Evolutionary conservation across 2,113 vertebrate genomes (phyloP).

Genomic region (Brachyhypopomus occidentalis): DNA sequence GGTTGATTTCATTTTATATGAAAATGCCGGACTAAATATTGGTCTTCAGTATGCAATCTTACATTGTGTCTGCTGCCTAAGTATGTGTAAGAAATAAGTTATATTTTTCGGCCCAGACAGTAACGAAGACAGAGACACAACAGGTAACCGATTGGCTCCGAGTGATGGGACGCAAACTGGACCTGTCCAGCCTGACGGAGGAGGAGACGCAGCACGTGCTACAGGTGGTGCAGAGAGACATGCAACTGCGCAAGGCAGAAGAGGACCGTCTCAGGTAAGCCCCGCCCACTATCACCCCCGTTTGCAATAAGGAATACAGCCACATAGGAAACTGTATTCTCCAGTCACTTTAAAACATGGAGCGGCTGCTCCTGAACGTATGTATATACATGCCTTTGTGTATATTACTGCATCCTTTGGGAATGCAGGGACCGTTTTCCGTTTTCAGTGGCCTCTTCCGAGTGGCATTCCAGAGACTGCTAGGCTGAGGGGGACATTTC

Average conservation of each 20-base stretch:
- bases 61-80: not conserved
- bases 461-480: slow-evolving; percentile 43
- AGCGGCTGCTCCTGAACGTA: not conserved
- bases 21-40: not conserved
- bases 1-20: not conserved
- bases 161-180: slow-evolving; percentile 89
- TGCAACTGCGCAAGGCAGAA: slow-evolving; percentile 91
- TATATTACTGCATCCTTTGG: no score
- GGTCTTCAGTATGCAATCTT: not conserved
- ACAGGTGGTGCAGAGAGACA: slow-evolving; percentile 94
- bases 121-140: not conserved
- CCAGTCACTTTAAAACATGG: not conserved
- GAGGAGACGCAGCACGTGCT: slow-evolving; percentile 91
- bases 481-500: slow-evolving; percentile 44
- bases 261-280: slow-evolving; percentile 89
- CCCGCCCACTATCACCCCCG: not conserved
- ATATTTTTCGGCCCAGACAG: not conserved
- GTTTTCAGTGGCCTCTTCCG: not conserved
- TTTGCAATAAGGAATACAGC: no score
- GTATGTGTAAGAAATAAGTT: not conserved
- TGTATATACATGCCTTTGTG: no score
- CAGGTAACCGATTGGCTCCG: slow-evolving; percentile 13
- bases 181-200: slow-evolving; percentile 88
- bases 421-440: not conserved
- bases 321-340: not conserved